Conservation (phyloP, 2,797 vertebrate genomes). For the Pantherophis vulpinus region DNA sequence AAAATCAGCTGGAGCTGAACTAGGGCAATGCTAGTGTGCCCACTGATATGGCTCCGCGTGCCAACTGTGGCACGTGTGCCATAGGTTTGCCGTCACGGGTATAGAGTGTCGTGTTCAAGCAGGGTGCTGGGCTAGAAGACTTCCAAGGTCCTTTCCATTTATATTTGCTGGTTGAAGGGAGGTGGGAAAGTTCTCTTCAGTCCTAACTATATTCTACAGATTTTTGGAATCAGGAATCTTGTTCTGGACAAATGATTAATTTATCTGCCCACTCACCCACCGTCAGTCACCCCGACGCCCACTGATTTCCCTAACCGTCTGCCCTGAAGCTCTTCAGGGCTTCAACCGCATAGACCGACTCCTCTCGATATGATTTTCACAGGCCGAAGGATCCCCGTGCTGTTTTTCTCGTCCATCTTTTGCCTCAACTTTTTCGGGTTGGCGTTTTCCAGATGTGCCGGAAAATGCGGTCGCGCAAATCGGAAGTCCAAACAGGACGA, state of each 20-base stretch:
- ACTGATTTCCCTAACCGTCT: neutral
- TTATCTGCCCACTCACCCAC: neutral
- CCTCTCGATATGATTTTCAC: neutral
- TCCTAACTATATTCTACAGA: neutral
- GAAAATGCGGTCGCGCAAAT: neutral
- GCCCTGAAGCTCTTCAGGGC: neutral
- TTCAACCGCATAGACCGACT: rapidly evolving
- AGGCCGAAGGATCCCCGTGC: neutral
- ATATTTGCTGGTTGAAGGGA: neutral
- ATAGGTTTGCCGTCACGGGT: too few species aligned
- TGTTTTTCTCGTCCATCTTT: neutral
- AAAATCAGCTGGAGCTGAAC: too few species aligned
- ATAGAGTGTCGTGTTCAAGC: too few species aligned
- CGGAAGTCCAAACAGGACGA: neutral
- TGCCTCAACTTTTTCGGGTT: neutral
- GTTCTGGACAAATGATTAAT: neutral
- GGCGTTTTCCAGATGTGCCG: neutral
- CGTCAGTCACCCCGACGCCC: neutral
- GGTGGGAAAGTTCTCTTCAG: neutral
- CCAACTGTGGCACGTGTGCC: too few species aligned
- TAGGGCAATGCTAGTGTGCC: too few species aligned
- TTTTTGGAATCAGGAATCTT: neutral
- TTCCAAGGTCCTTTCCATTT: neutral
- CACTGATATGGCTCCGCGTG: too few species aligned
- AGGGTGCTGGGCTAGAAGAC: neutral